These are phyloP conservation scores for Stegodyphus mimosarum DNA, from an alignment of 1,140 invertebrate species.

Conservation along the genomic window DNA sequence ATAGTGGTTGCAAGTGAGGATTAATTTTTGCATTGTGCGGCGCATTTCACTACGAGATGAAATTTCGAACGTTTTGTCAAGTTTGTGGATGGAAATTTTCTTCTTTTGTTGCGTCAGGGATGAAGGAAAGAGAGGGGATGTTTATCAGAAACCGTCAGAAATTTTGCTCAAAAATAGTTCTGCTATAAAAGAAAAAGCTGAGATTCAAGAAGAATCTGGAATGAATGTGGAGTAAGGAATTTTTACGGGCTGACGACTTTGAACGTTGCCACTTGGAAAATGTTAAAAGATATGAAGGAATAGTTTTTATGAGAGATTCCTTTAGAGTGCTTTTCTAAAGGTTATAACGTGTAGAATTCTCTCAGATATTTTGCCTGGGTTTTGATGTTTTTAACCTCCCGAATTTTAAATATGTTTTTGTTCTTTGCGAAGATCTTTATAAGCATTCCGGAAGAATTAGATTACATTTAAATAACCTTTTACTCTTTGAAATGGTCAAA, in stretches of 20 bases:
- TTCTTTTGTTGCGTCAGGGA: background rate
- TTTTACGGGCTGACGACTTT: background rate
- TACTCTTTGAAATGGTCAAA: no score
- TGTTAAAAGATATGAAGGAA: no score
- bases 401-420: no score
- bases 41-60: background rate
- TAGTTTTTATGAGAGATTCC: background rate
- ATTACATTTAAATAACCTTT: no score
- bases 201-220: no score
- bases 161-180: background rate
- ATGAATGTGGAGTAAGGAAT: background rate
- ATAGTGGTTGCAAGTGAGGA: background rate
- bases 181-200: no score
- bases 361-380: no score
- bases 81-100: background rate
- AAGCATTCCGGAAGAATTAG: no score
- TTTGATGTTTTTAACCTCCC: no score
- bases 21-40: conserved; percentile 10
- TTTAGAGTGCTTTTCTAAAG: background rate
- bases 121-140: background rate
- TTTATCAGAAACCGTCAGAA: background rate
- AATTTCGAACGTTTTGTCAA: conserved; percentile 11
- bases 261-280: no score
- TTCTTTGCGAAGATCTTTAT: no score
- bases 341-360: no score